Evolutionary conservation across 2,888 invertebrate species (phyloP), one percentile per base, ranked within the genome.

Genomic region (Ophion ventricosus): DNA sequence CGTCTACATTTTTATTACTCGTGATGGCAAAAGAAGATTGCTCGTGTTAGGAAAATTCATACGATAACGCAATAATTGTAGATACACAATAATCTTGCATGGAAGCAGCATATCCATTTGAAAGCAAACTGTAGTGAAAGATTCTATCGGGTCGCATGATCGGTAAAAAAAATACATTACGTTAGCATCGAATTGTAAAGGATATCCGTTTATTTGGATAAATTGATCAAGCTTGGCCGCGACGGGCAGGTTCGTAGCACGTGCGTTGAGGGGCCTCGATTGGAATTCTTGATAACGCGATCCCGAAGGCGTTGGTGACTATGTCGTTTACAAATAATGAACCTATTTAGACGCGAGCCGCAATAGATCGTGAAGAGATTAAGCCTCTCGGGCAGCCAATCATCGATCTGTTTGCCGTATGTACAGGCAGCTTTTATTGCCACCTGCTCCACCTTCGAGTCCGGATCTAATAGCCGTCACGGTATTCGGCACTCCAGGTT

Each of bases 321-420:
- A 25, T 56, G 74, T 59, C 80, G 70, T 83, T 83, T 75, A 83
- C 72, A 83, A 83, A 79, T 78, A 83, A 83, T 79, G 75, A 83
- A 83, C 63, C 82, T 82, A 82, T 79, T 78, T 79, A 43, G 56
- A 70, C 70, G 72, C 56, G 82, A 74, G 63, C 67, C 54, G 35
- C 35, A 17, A 59, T 49, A 79, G 83, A 83, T 83, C 74, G 61
- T 70, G 79, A 25, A 63, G 57, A 29, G 78, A 83, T 83, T 75
- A 70, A 76, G 40, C 54, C 59, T 64, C 23, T 26, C 17, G 10
- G 69, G 35, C 26, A 29, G 63, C 49, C 57, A 70, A 70, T 20
- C 66, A 57, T 25, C 54, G 43, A 72, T 64, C 64, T 73, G 64
- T 23, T 63, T 73, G 25, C 23, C 49, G 59, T 49, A 29, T 43